Evolutionary conservation across 2,113 vertebrate genomes (phyloP).

Genomic region (Calidris pugnax): DNA sequence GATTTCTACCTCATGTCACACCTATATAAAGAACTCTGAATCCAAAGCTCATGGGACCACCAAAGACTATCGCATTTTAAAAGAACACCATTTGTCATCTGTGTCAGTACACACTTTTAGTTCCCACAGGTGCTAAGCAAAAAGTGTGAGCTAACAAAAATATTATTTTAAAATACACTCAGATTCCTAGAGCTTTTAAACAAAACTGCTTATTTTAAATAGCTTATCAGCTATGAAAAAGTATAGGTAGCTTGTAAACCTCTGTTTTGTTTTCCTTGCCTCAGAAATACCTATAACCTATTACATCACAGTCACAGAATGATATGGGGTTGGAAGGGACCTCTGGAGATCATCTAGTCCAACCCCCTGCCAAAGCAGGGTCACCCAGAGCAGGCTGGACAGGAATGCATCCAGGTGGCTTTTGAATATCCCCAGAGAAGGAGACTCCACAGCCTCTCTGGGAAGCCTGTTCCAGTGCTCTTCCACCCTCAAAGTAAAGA

Average conservation of each 20-base stretch:
- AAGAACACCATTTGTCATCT: background rate
- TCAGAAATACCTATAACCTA: background rate
- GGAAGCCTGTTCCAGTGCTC: background rate
- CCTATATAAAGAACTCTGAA: background rate
- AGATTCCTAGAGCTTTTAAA: background rate
- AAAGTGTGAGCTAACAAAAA: background rate
- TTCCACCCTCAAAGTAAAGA: background rate
- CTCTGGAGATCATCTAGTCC: background rate
- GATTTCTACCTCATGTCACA: background rate
- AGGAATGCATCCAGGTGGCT: background rate
- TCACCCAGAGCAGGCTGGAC: background rate
- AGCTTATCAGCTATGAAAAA: background rate
- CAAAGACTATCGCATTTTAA: background rate
- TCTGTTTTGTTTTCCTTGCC: background rate
- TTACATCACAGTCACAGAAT: background rate
- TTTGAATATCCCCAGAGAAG: background rate
- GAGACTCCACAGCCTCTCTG: background rate
- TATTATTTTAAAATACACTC: background rate
- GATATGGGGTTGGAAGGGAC: background rate
- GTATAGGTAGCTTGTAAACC: background rate
- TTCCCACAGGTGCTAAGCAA: background rate
- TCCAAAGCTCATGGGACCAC: background rate
- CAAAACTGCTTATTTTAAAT: background rate
- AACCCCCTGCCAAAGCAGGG: background rate
- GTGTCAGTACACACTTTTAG: background rate